phyloP scores from a whole-genome alignment of 2,888 invertebrate genomes.

The Eristalis arbustorum region DNA sequence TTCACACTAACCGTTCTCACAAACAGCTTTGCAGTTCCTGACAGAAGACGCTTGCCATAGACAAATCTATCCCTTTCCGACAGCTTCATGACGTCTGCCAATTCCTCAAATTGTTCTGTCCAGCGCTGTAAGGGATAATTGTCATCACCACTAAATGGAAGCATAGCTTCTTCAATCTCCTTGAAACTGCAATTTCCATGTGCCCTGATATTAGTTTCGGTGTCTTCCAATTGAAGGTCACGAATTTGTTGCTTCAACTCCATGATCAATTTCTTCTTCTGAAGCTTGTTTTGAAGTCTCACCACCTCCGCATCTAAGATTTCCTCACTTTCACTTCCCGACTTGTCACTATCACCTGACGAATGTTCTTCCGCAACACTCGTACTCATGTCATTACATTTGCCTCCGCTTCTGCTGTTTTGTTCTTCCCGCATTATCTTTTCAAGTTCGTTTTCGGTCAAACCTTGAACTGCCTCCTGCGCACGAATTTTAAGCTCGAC shows the following conservation, averaged over 20 bases:
- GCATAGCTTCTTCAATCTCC: slow-evolving; percentile 3
- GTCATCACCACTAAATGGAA: not conserved
- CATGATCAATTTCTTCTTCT: not conserved
- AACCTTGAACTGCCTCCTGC: no score
- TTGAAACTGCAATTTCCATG: not conserved
- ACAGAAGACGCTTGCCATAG: no score
- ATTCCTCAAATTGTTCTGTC: not conserved
- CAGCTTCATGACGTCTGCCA: not conserved
- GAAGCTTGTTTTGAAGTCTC: not conserved
- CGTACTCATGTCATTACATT: not conserved
- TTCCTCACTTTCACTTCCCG: not conserved
- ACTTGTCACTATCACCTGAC: not conserved
- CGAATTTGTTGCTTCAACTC: not conserved
- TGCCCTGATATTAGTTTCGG: not conserved
- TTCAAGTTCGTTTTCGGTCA: no score
- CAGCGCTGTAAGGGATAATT: not conserved
- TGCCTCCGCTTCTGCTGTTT: no score
- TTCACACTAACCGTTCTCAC: no score
- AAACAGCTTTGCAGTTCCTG: no score
- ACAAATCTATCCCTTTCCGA: not conserved
- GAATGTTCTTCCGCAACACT: not conserved
- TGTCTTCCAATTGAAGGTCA: slow-evolving; percentile 2
- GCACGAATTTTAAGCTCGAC: no score
- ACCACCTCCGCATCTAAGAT: not conserved
- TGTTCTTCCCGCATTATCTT: no score